Evolutionary conservation across 2,888 invertebrate genomes (phyloP).

Genomic region (Sycophila texana): DNA sequence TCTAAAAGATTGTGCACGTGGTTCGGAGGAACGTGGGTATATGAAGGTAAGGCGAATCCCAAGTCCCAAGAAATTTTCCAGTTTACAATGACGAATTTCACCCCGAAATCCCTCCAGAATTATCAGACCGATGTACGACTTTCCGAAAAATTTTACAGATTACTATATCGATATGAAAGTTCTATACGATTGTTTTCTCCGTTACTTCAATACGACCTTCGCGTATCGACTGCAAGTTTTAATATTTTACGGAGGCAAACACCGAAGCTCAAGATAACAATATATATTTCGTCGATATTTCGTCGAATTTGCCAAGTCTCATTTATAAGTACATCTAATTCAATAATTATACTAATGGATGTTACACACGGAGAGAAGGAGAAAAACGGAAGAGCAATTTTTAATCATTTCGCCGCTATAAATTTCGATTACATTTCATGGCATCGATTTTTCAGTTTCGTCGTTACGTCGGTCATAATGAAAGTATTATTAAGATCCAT

Average conservation of each 20-base stretch:
- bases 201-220: not conserved
- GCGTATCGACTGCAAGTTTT: not conserved
- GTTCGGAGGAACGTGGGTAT: not conserved
- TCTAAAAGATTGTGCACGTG: not conserved
- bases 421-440: too few species aligned
- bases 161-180: not conserved
- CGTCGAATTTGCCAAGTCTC: too few species aligned
- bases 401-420: too few species aligned
- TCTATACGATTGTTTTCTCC: not conserved
- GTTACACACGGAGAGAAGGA: too few species aligned
- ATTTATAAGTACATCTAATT: too few species aligned
- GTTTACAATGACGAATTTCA: slow-evolving; percentile 25
- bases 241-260: too few species aligned
- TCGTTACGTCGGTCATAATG: not conserved
- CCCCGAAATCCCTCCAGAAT: not conserved
- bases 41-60: not conserved
- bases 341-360: too few species aligned
- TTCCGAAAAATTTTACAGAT: not conserved
- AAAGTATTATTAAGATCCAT: not conserved
- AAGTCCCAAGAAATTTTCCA: not conserved
- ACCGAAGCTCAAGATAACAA: too few species aligned
- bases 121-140: not conserved
- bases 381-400: too few species aligned
- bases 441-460: too few species aligned
- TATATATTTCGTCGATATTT: too few species aligned